Conservation (phyloP, 2,888 invertebrate genomes). For the Harpagoxenus sublaevis region DNA sequence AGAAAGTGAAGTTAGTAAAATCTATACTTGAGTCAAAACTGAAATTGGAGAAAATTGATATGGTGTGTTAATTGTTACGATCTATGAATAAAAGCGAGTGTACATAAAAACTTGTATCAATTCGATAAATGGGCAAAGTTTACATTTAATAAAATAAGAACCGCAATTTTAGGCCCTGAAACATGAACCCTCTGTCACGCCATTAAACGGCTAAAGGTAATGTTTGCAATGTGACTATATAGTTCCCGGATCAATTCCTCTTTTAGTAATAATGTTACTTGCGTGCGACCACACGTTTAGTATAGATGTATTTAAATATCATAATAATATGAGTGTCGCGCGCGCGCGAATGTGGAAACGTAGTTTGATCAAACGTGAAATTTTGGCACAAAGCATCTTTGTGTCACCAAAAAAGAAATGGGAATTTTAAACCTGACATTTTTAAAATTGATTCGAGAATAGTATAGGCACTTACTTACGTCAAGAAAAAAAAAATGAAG, state of each 20-base stretch:
- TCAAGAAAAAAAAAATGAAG: neutral
- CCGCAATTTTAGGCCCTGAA: neutral
- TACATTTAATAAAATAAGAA: neutral
- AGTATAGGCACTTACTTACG: neutral
- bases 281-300: neutral
- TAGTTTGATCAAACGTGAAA: neutral
- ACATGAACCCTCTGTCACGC: neutral
- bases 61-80: neutral
- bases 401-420: neutral
- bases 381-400: neutral
- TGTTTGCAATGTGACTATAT: neutral
- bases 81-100: neutral
- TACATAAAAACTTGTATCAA: conserved; percentile 8
- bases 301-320: neutral
- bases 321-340: neutral
- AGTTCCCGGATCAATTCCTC: neutral
- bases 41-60: neutral
- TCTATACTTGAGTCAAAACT: neutral
- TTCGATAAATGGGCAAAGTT: neutral
- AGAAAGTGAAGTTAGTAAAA: neutral
- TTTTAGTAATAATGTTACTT: neutral
- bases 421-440: neutral
- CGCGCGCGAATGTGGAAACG: neutral
- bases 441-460: neutral
- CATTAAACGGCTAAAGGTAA: neutral